Base-by-base conservation (phyloP, 2,113 vertebrate species). In the Enhydra lutris region DNA sequence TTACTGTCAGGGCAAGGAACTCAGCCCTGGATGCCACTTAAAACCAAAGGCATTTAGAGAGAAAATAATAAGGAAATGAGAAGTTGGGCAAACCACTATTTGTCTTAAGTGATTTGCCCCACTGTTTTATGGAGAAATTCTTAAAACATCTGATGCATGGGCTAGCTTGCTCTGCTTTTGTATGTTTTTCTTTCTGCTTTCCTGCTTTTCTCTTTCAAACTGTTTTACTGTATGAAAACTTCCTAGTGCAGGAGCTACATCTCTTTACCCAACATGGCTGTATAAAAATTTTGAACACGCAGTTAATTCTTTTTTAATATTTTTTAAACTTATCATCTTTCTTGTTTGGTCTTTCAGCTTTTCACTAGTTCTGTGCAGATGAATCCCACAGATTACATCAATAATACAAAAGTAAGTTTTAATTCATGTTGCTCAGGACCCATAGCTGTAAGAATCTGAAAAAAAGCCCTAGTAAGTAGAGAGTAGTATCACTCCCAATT, bases 311-410 rank as follows among this genome's bases (percentile, higher is more conserved):
- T 94, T 97, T 82, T 0, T 7, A 96, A 88, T 96, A 96, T 92
- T 97, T 97, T 97, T 98, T 86, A 94, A 98, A 98, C 97, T 98
- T 98, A 97, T 83, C 84, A 94, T 98, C 91, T 98, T 98, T 98
- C 96, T 98, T 96, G 94, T 99, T 99, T 99, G 99, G 98, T 99
- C 98, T 99, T 98, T 98, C 98, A 99, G 99, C 99, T 99, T 98
- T 99, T 99, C 98, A 99, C 98, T 99, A 99, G 97, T 98, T 99
- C 99, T 96, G 99, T 99, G 98, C 99, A 99, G 99, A 98, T 99
- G 99, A 99, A 98, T 98, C 98, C 99, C 98, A 98, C 99, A 98
- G 99, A 99, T 99, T 99, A 98, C 98, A 98, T 98, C 98, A 95
- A 97, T 98, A 99, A 99, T 98, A 95, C 97, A 98, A 99, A 99